Percentiles rank a stretch among this genome's conserved stretches.
Evolutionary conservation across 1,140 invertebrate species (phyloP).

Genomic region (Stegodyphus dumicola): DNA sequence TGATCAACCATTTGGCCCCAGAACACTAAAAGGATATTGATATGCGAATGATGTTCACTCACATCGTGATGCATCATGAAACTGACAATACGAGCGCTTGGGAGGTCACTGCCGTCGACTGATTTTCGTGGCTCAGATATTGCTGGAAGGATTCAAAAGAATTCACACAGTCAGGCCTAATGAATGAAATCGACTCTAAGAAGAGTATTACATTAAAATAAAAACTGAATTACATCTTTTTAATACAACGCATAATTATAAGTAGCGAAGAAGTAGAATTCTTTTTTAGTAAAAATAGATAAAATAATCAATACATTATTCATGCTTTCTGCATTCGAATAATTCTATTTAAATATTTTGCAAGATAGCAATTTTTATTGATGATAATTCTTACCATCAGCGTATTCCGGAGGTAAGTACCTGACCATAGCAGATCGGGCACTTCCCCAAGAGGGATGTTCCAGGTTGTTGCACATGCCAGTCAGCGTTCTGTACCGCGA

Average conservation of each 20-base stretch:
- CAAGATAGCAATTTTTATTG: no score
- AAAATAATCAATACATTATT: no score
- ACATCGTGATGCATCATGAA: constrained; percentile 91
- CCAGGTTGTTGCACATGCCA: constrained; percentile 92
- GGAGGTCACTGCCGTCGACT: constrained; percentile 77
- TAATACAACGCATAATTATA: no score
- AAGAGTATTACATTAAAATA: no score
- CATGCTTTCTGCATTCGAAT: no score
- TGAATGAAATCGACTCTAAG: neutral
- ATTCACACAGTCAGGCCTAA: neutral
- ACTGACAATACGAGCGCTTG: constrained; percentile 84
- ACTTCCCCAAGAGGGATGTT: constrained; percentile 92
- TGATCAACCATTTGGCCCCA: constrained; percentile 97
- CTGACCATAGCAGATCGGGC: constrained; percentile 78
- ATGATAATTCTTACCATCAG: constrained; percentile 68
- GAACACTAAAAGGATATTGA: constrained; percentile 91
- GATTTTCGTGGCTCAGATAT: constrained; percentile 38
- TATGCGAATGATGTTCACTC: constrained; percentile 92
- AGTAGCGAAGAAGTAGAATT: no score
- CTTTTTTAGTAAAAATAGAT: no score
- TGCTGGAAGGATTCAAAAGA: constrained; percentile 6
- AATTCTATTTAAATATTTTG: no score
- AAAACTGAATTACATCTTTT: no score
- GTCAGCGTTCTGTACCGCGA: constrained; percentile 76
- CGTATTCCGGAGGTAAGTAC: constrained; percentile 69